phyloP scores from a whole-genome alignment of 1,140 invertebrate genomes.

The Hycleus phaleratus region DNA sequence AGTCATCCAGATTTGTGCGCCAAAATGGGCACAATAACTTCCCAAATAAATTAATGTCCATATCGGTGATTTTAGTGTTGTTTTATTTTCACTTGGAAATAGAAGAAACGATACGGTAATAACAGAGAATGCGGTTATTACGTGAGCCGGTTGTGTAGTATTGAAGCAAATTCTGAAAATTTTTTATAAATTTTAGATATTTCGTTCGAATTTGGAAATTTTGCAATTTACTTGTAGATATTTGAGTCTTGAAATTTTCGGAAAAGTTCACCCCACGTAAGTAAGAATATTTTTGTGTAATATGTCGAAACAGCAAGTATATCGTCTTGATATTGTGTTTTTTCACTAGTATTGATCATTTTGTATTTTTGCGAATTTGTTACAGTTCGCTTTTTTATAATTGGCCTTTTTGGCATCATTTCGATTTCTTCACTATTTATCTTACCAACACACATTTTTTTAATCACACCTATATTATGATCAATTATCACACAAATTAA shows the following conservation, averaged over 20 bases:
- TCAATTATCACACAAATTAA: too few species aligned
- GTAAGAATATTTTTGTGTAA: slow-evolving; percentile 17
- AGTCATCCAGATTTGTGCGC: slow-evolving; percentile 83
- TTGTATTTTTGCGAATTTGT: neutral
- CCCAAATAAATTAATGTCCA: slow-evolving; percentile 59
- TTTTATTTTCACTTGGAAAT: slow-evolving; percentile 43
- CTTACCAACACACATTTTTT: neutral
- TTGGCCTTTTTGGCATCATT: neutral
- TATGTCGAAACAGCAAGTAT: slow-evolving; percentile 14
- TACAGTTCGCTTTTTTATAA: neutral
- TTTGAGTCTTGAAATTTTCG: slow-evolving; percentile 15
- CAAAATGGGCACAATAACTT: slow-evolving; percentile 68
- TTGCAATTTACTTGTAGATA: slow-evolving; percentile 20
- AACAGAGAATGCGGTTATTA: slow-evolving; percentile 58
- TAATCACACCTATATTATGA: neutral
- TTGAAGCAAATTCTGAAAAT: slow-evolving; percentile 56
- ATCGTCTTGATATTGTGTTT: slow-evolving; percentile 16
- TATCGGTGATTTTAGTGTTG: slow-evolving; percentile 38
- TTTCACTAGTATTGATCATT: neutral
- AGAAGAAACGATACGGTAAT: slow-evolving; percentile 53
- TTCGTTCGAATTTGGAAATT: neutral
- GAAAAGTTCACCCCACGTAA: slow-evolving; percentile 3
- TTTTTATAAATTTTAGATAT: slow-evolving; percentile 19
- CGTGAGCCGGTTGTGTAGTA: slow-evolving; percentile 67
- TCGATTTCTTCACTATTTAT: neutral